Base-by-base conservation (phyloP, 2,113 vertebrate genomes). In the Pterocles gutturalis region DNA sequence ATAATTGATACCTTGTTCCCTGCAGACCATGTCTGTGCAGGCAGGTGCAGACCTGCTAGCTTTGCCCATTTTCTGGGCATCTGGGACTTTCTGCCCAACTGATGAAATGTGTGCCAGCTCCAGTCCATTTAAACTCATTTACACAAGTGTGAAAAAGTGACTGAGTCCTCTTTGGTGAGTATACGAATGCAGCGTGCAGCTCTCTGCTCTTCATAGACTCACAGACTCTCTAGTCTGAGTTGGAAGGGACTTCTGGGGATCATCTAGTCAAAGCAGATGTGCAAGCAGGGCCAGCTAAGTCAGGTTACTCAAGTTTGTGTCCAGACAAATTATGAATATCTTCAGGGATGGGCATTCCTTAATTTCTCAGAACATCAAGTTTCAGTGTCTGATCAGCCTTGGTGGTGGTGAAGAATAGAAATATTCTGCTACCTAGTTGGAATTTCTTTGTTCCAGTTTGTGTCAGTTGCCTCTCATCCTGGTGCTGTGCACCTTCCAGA, bases 151-250 rank as follows among this genome's bases (percentile, higher is more conserved):
- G 64, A 16, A 17, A 61, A 55, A 1, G 5, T 49, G 28, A 67
- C 16, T 5, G 29, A 41, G 13, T 75, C 6, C 5, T 83, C 24
- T 58, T 62, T 49, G 15, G 21, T 71, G 17, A 22, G 19, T 41
- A 15, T 54, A 64, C 0, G 2, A 65, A 46, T 4, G 5, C 9
- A 29, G 10, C 45, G 33, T n/a, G 33, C 14, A 77, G 9, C 29
- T 69, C 2, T 53, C 28, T 87, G 17, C 5, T 24, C 24, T 62
- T 75, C 24, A 22, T 2, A 60, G 62, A 25, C 10, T 26, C 34
- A 41, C 1, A 36, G 38, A 54, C 5, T 41, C 41, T 41, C 41
- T 4, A 36, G 19, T 53, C 3, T 41, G 24, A 41, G 10, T 49
- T 31, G 14, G 11, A 49, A 85, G 14, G 13, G 31, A 65, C 3